These are phyloP conservation scores for Theodoxus fluviatilis DNA, from an alignment of 2,888 invertebrate genomes.

Conservation along the genomic window DNA sequence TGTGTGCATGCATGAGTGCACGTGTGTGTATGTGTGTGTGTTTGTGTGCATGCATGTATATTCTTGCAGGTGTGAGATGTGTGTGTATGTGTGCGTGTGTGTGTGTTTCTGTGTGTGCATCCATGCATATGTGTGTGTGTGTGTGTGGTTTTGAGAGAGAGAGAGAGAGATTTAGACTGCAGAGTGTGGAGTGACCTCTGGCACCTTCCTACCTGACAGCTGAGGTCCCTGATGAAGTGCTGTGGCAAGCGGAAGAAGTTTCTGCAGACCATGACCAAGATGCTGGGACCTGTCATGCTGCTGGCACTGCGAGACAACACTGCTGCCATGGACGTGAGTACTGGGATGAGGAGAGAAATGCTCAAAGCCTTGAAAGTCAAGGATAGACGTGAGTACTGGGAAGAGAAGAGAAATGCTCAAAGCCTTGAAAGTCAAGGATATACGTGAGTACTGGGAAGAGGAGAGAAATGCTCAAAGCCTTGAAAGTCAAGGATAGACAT, in stretches of 20 bases:
- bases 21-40: neutral
- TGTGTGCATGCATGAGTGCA: neutral
- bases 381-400: no score
- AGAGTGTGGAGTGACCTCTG: no score
- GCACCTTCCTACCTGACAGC: slow-evolving; percentile 49
- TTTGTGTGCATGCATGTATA: neutral
- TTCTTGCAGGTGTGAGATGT: neutral
- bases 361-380: no score
- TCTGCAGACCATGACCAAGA: slow-evolving; percentile 74
- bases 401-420: no score
- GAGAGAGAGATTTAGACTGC: slow-evolving; percentile 15
- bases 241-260: slow-evolving; percentile 80
- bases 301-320: slow-evolving; percentile 74
- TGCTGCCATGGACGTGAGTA: slow-evolving; percentile 66
- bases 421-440: no score
- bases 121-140: neutral
- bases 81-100: neutral
- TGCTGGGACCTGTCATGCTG: slow-evolving; percentile 76
- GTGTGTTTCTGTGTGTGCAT: neutral
- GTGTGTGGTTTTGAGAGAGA: neutral
- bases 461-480: no score
- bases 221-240: slow-evolving; percentile 68
- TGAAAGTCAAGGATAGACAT: no score
- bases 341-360: no score
- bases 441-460: no score